Evolutionary conservation across 2,888 invertebrate species (phyloP), one percentile per base, ranked within the genome.

Genomic region (Meiosimyza decipiens): DNA sequence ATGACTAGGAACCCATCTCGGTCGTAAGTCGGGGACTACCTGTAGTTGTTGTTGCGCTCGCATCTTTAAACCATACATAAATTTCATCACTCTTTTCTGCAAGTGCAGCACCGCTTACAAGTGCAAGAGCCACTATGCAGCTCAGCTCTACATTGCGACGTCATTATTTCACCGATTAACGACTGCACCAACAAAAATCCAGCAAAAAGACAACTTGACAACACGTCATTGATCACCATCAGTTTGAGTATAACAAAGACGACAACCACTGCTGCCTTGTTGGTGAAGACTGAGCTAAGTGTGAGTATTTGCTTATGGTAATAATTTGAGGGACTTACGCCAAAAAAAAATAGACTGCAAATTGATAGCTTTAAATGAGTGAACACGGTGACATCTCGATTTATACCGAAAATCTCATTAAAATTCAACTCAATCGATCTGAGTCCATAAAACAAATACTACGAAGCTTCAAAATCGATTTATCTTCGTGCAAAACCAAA

Each of bases 381-480:
- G 57, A 57, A 9, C 16, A 18, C 18, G 22, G 57, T 22, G 57
- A 22, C 57, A 57, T 9, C 1, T 57, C 57, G 18, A 13, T 57
- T 57, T 16, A 22, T 9, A 22, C 13, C 18, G 57, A 18, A 57
- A 22, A 57, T 57, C 57, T 57, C 0, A 22, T 60, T 18, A 71
- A 63, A 54, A 22, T 71, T 50, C 57, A 65, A 49, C 4, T 50
- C 11, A 47, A 71, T 33, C 66, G 66, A 18, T 16, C 15, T 9
- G 28, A 57, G 28, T 18, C 66, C 6, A 4, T 66, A 4, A 51
- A 71, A 15, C 57, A 59, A 59, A 57, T 65, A 4, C 12, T 50
- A n/a, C 28, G 3, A 9, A 71, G 59, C 16, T 71, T 66, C 51
- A 67, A 72, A 51, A 72, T 67, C 33, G 57, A 65, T 51, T 50